phyloP scores from a whole-genome alignment of 2,797 vertebrate species.

The Mallotus villosus region DNA sequence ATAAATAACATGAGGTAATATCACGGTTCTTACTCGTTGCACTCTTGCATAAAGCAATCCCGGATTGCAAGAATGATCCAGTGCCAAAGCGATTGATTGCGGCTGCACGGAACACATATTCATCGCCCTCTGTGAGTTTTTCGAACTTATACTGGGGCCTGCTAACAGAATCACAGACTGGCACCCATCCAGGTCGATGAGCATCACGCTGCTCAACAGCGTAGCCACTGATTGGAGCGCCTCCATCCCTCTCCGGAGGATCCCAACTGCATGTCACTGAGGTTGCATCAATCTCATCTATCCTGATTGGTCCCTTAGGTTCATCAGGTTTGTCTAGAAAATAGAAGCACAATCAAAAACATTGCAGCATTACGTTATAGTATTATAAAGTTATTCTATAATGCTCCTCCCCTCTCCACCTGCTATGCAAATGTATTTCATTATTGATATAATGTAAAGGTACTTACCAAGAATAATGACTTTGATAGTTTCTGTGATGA shows the following conservation, averaged over 20 bases:
- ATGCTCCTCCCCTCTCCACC: too few species aligned
- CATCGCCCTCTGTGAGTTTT: slow-evolving; percentile 90
- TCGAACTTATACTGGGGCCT: slow-evolving; percentile 89
- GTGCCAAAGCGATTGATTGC: slow-evolving; percentile 94
- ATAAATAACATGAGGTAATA: not conserved
- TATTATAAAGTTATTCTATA: not conserved
- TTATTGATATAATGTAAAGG: not conserved
- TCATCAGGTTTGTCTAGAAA: slow-evolving; percentile 91
- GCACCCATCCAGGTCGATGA: slow-evolving; percentile 96
- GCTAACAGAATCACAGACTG: slow-evolving; percentile 92
- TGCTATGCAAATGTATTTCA: not conserved
- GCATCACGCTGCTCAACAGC: slow-evolving; percentile 95
- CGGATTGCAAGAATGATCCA: slow-evolving; percentile 93
- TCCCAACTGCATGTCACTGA: slow-evolving; percentile 91
- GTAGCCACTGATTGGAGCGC: slow-evolving; percentile 90
- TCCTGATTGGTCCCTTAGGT: slow-evolving; percentile 85
- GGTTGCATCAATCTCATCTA: slow-evolving; percentile 92
- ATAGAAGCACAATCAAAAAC: slow-evolving; percentile 32
- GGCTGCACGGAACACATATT: slow-evolving; percentile 96
- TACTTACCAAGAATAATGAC: slow-evolving; percentile 93
- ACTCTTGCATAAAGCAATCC: slow-evolving; percentile 90
- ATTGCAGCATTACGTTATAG: not conserved
- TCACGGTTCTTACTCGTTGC: slow-evolving; percentile 84
- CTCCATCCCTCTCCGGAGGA: slow-evolving; percentile 89
- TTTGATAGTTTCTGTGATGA: slow-evolving; percentile 85